phyloP scores from a whole-genome alignment of 2,113 vertebrate species.

The Hucho hucho region DNA sequence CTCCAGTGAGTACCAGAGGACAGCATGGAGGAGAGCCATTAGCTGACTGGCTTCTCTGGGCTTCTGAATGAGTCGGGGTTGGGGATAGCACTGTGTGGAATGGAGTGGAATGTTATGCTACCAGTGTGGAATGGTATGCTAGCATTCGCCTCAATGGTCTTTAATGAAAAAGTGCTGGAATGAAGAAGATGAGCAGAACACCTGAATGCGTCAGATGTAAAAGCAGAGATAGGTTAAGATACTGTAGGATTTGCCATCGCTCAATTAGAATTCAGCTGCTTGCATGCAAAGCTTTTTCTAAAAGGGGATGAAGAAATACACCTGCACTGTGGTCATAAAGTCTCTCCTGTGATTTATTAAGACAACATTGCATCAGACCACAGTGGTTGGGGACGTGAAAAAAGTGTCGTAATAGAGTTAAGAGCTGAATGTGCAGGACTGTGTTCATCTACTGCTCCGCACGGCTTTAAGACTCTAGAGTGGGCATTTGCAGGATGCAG shows the following conservation, averaged over 20 bases:
- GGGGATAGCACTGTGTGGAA: slow-evolving; percentile 33
- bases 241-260: slow-evolving; percentile 41
- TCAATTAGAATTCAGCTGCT: slow-evolving; percentile 54
- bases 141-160: slow-evolving; percentile 7
- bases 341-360: slow-evolving; percentile 56
- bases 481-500: slow-evolving; percentile 20
- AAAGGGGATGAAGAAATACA: neutral
- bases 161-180: neutral
- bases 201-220: neutral
- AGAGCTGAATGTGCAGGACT: slow-evolving; percentile 10
- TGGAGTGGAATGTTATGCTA: too few relatives aligned
- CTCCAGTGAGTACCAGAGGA: neutral
- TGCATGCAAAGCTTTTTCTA: slow-evolving; percentile 44
- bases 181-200: slow-evolving; percentile 9
- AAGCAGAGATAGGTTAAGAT: neutral
- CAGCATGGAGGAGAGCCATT: slow-evolving; percentile 51
- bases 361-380: slow-evolving; percentile 54
- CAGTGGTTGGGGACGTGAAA: slow-evolving; percentile 31
- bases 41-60: slow-evolving; percentile 36
- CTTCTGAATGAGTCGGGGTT: slow-evolving; percentile 43
- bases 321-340: slow-evolving; percentile 49
- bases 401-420: slow-evolving; percentile 24
- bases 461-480: neutral
- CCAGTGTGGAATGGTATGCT: neutral
- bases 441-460: neutral